Evolutionary conservation across 2,113 vertebrate genomes (phyloP), one percentile per base, ranked within the genome.

Genomic region (Platanista minor): DNA sequence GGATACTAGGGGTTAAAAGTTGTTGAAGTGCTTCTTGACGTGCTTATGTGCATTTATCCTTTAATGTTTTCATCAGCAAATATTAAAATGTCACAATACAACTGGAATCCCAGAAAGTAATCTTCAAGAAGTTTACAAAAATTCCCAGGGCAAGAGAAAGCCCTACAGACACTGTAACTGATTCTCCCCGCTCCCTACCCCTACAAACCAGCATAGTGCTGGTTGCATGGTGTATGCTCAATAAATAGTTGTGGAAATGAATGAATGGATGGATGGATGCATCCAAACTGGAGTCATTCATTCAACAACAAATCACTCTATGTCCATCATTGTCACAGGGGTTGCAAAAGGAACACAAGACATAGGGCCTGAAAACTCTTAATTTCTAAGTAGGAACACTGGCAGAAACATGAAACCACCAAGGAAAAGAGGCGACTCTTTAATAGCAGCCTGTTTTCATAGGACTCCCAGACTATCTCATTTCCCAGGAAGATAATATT

Each of bases 401-500:
- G 89, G 93, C 82, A 84, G 91, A 81, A 91, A 95, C 71, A 41
- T 31, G 95, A 97, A 97, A 97, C 94, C 87, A 91, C 95, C 67
- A 90, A 95, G 90, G 78, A 86, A 97, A 96, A 91, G 13, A 87
- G 67, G 39, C 82, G 72, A 33, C 27, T 89, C 49, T 89, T 91
- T 88, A 95, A 89, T 81, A 95, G 84, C 67, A 97, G 87, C 83
- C 67, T 96, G n/a, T 91, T 43, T 62, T 75, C 4, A 1, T 74
- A 96, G 91, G 52, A 82, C 85, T 94, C 93, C 84, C 31, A 8
- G 91, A 87, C 49, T 49, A 78, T 96, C 57, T 93, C 33, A 31
- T 90, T 97, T 97, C 96, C 97, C 96, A 84, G 41, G 89, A 91
- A 96, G 96, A 92, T 57, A 95, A 39, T 72, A 41, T 69, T 91